These are phyloP conservation scores for Eubucco bourcierii DNA, from an alignment of 2,113 vertebrate species.

Conservation along the genomic window DNA sequence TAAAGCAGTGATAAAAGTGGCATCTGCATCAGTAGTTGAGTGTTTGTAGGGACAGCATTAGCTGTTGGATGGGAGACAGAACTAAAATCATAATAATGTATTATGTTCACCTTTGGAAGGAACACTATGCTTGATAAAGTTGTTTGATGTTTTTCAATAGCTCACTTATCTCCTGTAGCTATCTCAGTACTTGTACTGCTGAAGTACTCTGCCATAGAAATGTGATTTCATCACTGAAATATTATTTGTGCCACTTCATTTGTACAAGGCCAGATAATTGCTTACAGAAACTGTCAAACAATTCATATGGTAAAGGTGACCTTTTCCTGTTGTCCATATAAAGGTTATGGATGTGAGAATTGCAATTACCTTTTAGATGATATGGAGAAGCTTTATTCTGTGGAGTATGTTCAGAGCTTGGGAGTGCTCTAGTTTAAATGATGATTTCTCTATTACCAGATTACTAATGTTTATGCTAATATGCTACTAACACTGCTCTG, in stretches of 20 bases:
- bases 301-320: constrained; percentile 57
- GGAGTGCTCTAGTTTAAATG: constrained; percentile 38
- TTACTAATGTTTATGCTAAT: constrained; percentile 65
- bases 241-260: constrained; percentile 60
- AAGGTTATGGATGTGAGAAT: constrained; percentile 62
- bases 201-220: constrained; percentile 2
- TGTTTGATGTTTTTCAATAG: constrained; percentile 36
- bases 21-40: not conserved
- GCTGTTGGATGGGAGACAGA: not conserved
- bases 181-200: not conserved
- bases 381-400: constrained; percentile 47
- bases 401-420: constrained; percentile 11
- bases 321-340: constrained; percentile 52
- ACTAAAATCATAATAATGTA: not conserved
- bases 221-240: constrained; percentile 43
- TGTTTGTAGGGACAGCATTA: not conserved
- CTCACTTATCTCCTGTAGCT: not conserved
- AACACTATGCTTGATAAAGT: not conserved
- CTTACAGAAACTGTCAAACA: constrained; percentile 53
- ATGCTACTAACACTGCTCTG: constrained; percentile 32
- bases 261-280: constrained; percentile 59
- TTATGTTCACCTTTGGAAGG: not conserved
- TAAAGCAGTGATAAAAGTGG: not conserved
- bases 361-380: constrained; percentile 62
- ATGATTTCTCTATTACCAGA: constrained; percentile 57